Base-by-base conservation (phyloP, 2,888 invertebrate species). In the Liodrosophila aerea region DNA sequence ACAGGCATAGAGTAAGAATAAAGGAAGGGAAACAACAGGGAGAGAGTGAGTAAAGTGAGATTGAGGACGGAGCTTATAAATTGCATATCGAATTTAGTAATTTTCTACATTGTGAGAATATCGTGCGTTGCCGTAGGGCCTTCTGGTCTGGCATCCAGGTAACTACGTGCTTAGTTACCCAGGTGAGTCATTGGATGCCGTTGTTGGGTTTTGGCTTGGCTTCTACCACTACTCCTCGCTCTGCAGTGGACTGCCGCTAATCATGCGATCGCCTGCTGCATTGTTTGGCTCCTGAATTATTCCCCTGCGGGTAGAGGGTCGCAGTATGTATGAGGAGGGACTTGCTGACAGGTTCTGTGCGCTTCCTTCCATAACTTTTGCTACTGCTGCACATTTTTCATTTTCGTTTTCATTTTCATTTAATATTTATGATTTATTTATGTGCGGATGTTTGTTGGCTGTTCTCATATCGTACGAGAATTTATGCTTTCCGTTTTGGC, bases 351-450 rank as follows among this genome's bases (percentile, higher is more conserved):
- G 82, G 64, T 77, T 64, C 85, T 77, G 75, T 77, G 82, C 78
- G 74, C 76, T 76, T 76, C 84, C 81, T 73, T 72, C 49, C 56
- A 53, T 57, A 54, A 65, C 67, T 54, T 30, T 13, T 36, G 61
- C 58, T 58, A 33, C 18, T 63, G 34, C 53, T 57, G 84, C 70
- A 80, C 81, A 76, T 76, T 77, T 80, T 84, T 80, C 85, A 69
- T 68, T 67, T 51, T 47, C 59, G 47, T 68, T 76, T 64, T 84
- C 77, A 75, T 78, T 78, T 85, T 80, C 80, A 85, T 80, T 80
- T 86, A 84, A 86, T 85, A 81, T 81, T 85, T 85, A 85, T 81
- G 80, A 84, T 81, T 84, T 81, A 81, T 81, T 86, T 85, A 66
- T 84, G 86, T 81, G 84, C 80, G 78, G 78, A 85, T 78, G 78